phyloP scores from a whole-genome alignment of 2,888 invertebrate species.

The Pseudococcus jackbeardsleyi region DNA sequence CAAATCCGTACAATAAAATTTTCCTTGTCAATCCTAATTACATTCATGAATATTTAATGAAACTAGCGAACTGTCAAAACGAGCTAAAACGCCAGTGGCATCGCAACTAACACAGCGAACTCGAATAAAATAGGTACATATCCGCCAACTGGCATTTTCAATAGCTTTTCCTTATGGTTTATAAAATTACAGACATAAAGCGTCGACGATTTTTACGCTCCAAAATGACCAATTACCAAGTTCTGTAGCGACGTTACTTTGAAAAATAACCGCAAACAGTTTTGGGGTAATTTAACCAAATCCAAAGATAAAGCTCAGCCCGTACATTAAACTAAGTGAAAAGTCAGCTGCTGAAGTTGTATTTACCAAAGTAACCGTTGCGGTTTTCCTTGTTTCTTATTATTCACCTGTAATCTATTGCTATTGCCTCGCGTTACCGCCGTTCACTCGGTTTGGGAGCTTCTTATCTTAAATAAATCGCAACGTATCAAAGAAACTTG shows the following conservation, averaged over 20 bases:
- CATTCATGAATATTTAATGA: constrained; percentile 39
- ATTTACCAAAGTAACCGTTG: constrained; percentile 47
- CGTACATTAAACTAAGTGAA: constrained; percentile 42
- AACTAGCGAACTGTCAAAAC: constrained; percentile 33
- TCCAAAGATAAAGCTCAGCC: constrained; percentile 41
- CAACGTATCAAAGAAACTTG: not conserved
- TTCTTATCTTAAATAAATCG: constrained; percentile 32
- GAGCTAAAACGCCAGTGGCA: not conserved
- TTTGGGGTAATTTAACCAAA: not conserved
- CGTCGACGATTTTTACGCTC: constrained; percentile 21
- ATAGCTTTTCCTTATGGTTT: not conserved
- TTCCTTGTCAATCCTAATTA: constrained; percentile 13
- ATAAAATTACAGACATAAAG: constrained; percentile 21
- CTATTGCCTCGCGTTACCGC: not conserved
- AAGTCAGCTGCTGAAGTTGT: constrained; percentile 26
- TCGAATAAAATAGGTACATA: not conserved
- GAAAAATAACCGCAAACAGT: constrained; percentile 22
- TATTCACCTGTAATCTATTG: constrained; percentile 49
- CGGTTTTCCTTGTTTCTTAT: constrained; percentile 46
- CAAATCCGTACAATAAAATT: constrained; percentile 15
- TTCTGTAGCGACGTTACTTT: not conserved
- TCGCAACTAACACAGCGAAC: not conserved
- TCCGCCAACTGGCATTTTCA: not conserved
- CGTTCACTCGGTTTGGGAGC: not conserved
- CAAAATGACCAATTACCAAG: constrained; percentile 37